Base-by-base conservation (phyloP, 1,140 invertebrate genomes). In the Aphidius ervi region DNA sequence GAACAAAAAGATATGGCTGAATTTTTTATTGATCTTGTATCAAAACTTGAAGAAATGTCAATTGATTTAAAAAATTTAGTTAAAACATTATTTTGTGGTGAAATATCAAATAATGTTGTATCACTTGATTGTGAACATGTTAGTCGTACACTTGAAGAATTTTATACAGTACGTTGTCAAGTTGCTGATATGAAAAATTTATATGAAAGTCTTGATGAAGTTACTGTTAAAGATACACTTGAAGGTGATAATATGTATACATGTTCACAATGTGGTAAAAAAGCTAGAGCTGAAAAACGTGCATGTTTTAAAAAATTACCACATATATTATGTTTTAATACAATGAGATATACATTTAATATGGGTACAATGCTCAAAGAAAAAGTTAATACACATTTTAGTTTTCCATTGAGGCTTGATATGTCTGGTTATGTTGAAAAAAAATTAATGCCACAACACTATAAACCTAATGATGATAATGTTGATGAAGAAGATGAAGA, bases 1-100 rank as follows among this genome's bases (percentile, higher is more conserved):
- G 95, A 98, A 76, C 95, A 97, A 74, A 97, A 97, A 74, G 95
- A 98, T 71, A 98, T 98, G 95, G 94, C 94, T 0, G 95, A 98
- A 78, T 97, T 97, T 79, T 97, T 97, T 69, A 97, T 95, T 47
- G 94, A 98, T 80, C 84, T 97, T 1, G 94, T 98, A 7, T 94
- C 92, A 6, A 98, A 97, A 74, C 74, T 97, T 2, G 95, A 98
- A 77, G 95, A 97, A 77, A 97, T 97, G 93, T 93, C 93, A 1
- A 89, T 91, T 0, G 89, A 95, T 62, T 74, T 97, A 49, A 96
- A 96, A 79, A 88, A 88, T 58, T 80, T 96, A 46, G 92, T 97
- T 0, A 97, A 97, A 74, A 90, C 87, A 31, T 76, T 97, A 9
- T 97, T 97, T 77, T 95, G 94, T 65, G 95, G 95, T 43, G 90